These are phyloP conservation scores for Psylliodes chrysocephalus DNA, from an alignment of 2,888 invertebrate genomes.

Conservation along the genomic window DNA sequence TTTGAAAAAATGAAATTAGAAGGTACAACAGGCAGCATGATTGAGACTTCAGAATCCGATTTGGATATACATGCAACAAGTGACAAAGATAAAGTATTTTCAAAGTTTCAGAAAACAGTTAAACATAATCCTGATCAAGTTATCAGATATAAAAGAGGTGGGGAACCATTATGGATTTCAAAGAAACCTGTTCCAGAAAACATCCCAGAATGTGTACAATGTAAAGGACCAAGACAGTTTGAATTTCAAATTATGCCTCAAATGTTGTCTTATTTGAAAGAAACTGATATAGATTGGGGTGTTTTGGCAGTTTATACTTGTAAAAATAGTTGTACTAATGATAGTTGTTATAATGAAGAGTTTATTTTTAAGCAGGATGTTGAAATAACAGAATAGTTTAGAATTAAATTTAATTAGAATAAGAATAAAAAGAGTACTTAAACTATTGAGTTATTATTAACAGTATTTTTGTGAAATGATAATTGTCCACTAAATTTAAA, in stretches of 20 bases:
- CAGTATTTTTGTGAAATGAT: too few relatives aligned
- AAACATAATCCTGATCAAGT: slow-evolving; percentile 83
- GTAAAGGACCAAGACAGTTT: slow-evolving; percentile 81
- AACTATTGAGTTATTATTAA: too few relatives aligned
- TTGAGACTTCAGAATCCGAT: slow-evolving; percentile 74
- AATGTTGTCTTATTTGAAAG: slow-evolving; percentile 59
- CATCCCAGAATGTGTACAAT: slow-evolving; percentile 80
- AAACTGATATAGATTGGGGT: slow-evolving; percentile 84
- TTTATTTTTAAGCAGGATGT: slow-evolving; percentile 89
- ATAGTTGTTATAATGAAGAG: slow-evolving; percentile 77
- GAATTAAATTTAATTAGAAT: background rate
- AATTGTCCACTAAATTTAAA: too few relatives aligned
- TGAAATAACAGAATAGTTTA: slow-evolving; percentile 4
- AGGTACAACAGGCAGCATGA: slow-evolving; percentile 72
- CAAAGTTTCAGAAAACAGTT: slow-evolving; percentile 78
- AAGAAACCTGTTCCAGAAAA: slow-evolving; percentile 65
- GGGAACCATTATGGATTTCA: slow-evolving; percentile 87
- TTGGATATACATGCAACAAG: slow-evolving; percentile 73
- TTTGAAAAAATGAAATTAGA: slow-evolving; percentile 56
- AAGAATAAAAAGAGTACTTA: background rate
- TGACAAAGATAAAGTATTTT: slow-evolving; percentile 81
- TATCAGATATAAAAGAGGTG: slow-evolving; percentile 80
- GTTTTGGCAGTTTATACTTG: slow-evolving; percentile 89
- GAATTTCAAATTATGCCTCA: slow-evolving; percentile 81
- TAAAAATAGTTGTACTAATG: slow-evolving; percentile 73